Evolutionary conservation across 2,797 vertebrate genomes (phyloP).

Genomic region (Enoplosus armatus): DNA sequence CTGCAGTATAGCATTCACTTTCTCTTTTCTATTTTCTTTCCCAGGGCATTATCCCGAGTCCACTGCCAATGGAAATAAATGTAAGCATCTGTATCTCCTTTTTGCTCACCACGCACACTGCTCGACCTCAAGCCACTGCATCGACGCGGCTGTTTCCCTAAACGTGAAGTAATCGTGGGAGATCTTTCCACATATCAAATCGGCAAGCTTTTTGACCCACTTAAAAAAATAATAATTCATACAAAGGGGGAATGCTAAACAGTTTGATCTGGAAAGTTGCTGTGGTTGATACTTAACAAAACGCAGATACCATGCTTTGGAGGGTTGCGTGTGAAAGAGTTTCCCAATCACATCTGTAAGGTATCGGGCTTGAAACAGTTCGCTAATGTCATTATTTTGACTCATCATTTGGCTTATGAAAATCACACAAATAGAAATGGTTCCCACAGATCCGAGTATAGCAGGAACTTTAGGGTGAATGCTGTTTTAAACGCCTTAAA

Average conservation of each 20-base stretch:
- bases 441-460: conserved; percentile 2
- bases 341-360: conserved; percentile 72
- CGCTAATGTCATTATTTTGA: conserved; percentile 64
- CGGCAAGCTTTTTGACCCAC: conserved; percentile 64
- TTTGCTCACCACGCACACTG: conserved; percentile 66
- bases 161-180: conserved; percentile 76
- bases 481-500: neutral
- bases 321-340: conserved; percentile 65
- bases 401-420: conserved; percentile 55
- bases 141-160: conserved; percentile 72
- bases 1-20: conserved; percentile 64
- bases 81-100: conserved; percentile 83
- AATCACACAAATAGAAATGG: conserved; percentile 36
- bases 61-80: conserved; percentile 81
- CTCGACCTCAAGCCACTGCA: conserved; percentile 64
- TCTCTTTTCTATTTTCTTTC: conserved; percentile 75
- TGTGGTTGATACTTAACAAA: conserved; percentile 62
- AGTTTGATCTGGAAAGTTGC: conserved; percentile 59
- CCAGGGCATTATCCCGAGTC: conserved; percentile 68
- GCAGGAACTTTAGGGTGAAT: neutral
- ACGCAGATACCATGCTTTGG: conserved; percentile 57
- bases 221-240: conserved; percentile 55
- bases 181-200: conserved; percentile 71
- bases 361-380: conserved; percentile 54
- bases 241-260: conserved; percentile 55